Evolutionary conservation across 2,888 invertebrate species (phyloP), one percentile per base, ranked within the genome.

Genomic region (Flexamia atlantica): DNA sequence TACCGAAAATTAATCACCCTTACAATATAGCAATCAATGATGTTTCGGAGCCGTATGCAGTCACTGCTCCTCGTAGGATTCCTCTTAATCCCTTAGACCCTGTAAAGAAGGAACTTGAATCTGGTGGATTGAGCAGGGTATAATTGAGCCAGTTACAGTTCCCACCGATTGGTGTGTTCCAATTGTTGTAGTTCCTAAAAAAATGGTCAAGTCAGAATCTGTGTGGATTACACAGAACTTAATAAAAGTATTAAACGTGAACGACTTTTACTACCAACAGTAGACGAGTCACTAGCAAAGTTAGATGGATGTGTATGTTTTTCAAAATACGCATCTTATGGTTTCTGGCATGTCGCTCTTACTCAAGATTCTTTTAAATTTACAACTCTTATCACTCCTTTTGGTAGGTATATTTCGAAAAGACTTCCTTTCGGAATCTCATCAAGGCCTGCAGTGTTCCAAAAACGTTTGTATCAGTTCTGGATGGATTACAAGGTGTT

Each of bases 291-390:
- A 23, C 23, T 53, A 53, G 72, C 72, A 23, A 20, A 85, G 60
- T 70, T 88, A 30, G 83, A 74, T 17, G 85, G 84, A 32, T 86
- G 87, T 2, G 85, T 84, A 74, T 60, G 85, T 10, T 87, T 87
- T 81, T 84, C 85, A 5, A 87, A 87, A 83, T 68, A 88, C 80
- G 86, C 84, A 12, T 85, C 84, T 36, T 46, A 82, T 3, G 87
- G 88, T n/a, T 89, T 88, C 84, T 87, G 87, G 85, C 88, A 89
- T 79, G 53, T 88, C 23, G 20, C 14, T 81, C 70, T 60, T 53
- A 68, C 30, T 53, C 20, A 53, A 53, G 53, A 53, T 23, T 53
- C 68, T 30, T 68, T 30, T n/a, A 32, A 9, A n/a, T 68, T 7
- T 17, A 68, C 68, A 68, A 68, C 30, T 14, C 30, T 68, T 30